phyloP scores from a whole-genome alignment of 2,888 invertebrate species.

The Plutella xylostella region DNA sequence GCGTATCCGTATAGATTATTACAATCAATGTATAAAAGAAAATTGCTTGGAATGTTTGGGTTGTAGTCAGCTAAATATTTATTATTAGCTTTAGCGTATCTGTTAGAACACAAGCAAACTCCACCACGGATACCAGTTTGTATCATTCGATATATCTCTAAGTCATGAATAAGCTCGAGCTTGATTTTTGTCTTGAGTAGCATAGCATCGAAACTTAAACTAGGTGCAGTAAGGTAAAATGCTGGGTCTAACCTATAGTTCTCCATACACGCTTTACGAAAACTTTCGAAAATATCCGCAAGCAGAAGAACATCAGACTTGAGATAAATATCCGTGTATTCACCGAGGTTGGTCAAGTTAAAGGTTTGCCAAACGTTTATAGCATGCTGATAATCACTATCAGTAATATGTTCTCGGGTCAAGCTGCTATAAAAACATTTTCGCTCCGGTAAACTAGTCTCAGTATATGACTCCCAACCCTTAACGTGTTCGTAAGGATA shows the following conservation, averaged over 20 bases:
- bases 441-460: slow-evolving; percentile 13
- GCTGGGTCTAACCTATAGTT: background rate
- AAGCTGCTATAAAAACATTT: slow-evolving; percentile 14
- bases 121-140: slow-evolving; percentile 3
- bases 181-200: slow-evolving; percentile 7
- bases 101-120: too few species aligned
- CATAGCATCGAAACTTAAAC: too few species aligned
- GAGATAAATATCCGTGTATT: slow-evolving; percentile 22
- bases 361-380: slow-evolving; percentile 18
- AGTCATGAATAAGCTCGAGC: slow-evolving; percentile 19
- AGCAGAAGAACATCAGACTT: slow-evolving; percentile 18
- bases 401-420: slow-evolving; percentile 10
- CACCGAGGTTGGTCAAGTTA: slow-evolving; percentile 16
- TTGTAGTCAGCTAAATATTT: background rate
- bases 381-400: slow-evolving; percentile 13
- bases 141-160: slow-evolving; percentile 16
- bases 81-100: slow-evolving; percentile 6
- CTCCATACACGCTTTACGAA: background rate
- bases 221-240: background rate
- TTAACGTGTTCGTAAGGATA: slow-evolving; percentile 19
- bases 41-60: background rate
- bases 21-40: slow-evolving; percentile 1
- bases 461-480: slow-evolving; percentile 11
- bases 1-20: slow-evolving; percentile 20
- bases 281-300: background rate